Percentiles rank a stretch among this genome's conserved stretches.
phyloP scores from a whole-genome alignment of 1,140 invertebrate genomes.

The Campoletis sonorensis region DNA sequence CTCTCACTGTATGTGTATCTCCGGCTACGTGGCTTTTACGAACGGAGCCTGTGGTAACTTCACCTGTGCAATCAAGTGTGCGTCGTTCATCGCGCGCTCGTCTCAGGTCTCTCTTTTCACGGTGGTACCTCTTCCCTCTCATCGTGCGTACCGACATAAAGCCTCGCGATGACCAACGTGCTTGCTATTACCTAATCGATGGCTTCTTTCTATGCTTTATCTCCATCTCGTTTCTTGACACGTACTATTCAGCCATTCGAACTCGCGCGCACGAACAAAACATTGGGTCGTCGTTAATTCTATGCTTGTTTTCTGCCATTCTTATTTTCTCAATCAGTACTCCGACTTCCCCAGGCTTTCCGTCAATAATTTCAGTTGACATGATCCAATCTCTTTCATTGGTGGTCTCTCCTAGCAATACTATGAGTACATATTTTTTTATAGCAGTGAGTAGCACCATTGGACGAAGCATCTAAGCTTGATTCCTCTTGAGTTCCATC shows the following conservation, averaged over 20 bases:
- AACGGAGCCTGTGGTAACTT: constrained; percentile 37
- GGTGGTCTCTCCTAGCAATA: background rate
- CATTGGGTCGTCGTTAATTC: background rate
- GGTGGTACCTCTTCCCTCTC: background rate
- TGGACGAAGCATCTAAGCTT: background rate
- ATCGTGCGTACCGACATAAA: constrained; percentile 40
- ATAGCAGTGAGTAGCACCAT: background rate
- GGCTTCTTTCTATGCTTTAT: constrained; percentile 7
- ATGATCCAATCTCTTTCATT: background rate
- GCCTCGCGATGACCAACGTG: background rate
- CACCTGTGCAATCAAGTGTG: constrained; percentile 24
- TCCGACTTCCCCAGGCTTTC: background rate
- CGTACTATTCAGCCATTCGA: constrained; percentile 14
- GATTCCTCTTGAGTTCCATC: constrained; percentile 28
- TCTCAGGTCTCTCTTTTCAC: background rate
- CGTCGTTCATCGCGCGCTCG: background rate
- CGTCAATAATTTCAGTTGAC: constrained; percentile 5
- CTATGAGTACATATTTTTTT: background rate
- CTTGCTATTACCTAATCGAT: constrained; percentile 37
- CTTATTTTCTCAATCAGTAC: constrained; percentile 35
- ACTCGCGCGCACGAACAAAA: background rate
- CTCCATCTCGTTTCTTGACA: constrained; percentile 23
- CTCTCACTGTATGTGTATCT: constrained; percentile 37
- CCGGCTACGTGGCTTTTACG: constrained; percentile 24
- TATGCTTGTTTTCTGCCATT: constrained; percentile 21